phyloP scores from a whole-genome alignment of 2,888 invertebrate genomes.

The Rhaphigaster nebulosa region DNA sequence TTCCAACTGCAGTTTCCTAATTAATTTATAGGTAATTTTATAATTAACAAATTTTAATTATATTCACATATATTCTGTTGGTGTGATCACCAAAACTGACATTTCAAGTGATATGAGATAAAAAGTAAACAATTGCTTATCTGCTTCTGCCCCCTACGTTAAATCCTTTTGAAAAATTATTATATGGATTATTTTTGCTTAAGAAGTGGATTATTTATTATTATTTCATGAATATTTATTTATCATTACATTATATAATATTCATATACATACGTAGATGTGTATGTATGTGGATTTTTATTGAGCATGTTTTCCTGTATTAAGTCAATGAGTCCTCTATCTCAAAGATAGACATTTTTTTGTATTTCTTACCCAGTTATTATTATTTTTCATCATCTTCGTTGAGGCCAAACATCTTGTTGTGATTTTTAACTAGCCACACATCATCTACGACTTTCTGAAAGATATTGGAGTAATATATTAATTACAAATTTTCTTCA shows the following conservation, averaged over 20 bases:
- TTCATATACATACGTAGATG: neutral
- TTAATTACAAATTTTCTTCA: neutral
- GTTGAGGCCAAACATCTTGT: constrained; percentile 61
- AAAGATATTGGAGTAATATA: neutral
- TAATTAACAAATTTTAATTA: too few species aligned
- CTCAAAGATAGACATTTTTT: neutral
- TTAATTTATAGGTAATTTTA: too few species aligned
- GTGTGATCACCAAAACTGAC: too few species aligned
- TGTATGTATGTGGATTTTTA: neutral
- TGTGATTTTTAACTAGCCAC: constrained; percentile 66
- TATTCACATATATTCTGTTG: too few species aligned
- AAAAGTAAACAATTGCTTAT: too few species aligned
- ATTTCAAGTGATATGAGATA: too few species aligned
- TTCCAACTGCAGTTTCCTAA: too few species aligned
- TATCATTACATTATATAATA: neutral
- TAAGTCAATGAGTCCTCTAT: neutral
- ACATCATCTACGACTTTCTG: constrained; percentile 65
- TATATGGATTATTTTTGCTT: too few species aligned
- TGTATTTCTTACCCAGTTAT: neutral
- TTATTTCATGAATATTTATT: neutral
- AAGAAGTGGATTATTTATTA: neutral
- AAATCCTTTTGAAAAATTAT: too few species aligned
- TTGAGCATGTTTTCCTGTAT: neutral
- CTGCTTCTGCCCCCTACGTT: too few species aligned
- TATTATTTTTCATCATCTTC: neutral